A percentile compares a stretch with the other conserved stretches of the same genome.
Conservation (phyloP, 2,797 vertebrate species). For the Falco peregrinus region DNA sequence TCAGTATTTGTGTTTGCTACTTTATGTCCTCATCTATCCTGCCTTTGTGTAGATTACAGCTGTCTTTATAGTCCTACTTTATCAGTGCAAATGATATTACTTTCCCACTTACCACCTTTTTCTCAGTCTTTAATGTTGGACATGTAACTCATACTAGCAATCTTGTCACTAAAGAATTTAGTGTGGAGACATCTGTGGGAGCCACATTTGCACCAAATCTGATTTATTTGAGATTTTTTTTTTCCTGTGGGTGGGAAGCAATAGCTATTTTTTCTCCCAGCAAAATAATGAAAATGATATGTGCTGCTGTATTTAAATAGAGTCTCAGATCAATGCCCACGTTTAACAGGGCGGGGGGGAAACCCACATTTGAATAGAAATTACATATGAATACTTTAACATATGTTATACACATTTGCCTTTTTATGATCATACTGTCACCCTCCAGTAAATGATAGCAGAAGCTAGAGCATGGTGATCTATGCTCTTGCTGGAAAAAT, state of each 20-base stretch:
- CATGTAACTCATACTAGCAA: neutral
- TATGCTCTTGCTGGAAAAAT: neutral
- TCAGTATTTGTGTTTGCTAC: neutral
- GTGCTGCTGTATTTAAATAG: neutral
- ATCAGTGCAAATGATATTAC: neutral
- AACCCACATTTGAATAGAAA: neutral
- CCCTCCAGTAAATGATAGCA: neutral
- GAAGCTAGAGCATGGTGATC: neutral
- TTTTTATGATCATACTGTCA: neutral
- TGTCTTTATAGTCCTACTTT: neutral
- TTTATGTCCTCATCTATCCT: neutral
- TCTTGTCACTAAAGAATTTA: slow-evolving; percentile 30
- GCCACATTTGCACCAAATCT: neutral
- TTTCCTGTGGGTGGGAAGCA: neutral
- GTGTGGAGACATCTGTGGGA: neutral
- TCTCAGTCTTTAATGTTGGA: neutral
- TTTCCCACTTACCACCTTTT: neutral
- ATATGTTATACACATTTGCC: neutral
- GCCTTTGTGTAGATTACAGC: neutral
- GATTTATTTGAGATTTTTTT: neutral
- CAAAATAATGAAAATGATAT: slow-evolving; percentile 2
- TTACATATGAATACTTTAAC: slow-evolving; percentile 1
- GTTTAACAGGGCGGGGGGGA: neutral
- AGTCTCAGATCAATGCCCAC: neutral
- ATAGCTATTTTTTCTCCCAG: neutral